phyloP scores from a whole-genome alignment of 2,797 vertebrate genomes.

The Alosa sapidissima region DNA sequence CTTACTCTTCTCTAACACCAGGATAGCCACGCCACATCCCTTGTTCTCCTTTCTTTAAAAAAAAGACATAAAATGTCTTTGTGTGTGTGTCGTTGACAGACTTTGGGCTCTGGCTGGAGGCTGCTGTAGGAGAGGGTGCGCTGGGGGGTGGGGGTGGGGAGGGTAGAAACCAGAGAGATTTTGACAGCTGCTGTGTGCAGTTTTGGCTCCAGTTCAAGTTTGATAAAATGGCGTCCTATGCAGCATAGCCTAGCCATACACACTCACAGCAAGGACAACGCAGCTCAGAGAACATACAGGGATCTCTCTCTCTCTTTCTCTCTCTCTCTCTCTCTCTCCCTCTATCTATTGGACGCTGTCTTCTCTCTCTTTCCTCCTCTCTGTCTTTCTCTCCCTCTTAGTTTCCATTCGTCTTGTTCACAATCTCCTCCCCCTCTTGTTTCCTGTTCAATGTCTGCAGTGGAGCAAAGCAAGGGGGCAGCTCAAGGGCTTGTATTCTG shows the following conservation, averaged over 20 bases:
- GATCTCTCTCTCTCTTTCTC: neutral
- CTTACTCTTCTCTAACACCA: slow-evolving; percentile 35
- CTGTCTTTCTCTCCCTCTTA: neutral
- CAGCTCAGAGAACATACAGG: slow-evolving; percentile 42
- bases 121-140: neutral
- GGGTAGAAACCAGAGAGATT: slow-evolving; percentile 41
- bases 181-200: slow-evolving; percentile 73
- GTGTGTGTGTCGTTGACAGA: neutral
- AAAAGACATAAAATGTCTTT: neutral
- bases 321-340: slow-evolving; percentile 41
- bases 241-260: slow-evolving; percentile 62
- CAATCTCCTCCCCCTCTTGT: neutral
- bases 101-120: neutral
- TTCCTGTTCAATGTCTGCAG: slow-evolving; percentile 33
- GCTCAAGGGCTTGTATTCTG: slow-evolving; percentile 21
- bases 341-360: slow-evolving; percentile 54
- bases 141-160: neutral
- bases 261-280: slow-evolving; percentile 56
- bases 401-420: neutral
- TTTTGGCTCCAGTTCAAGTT: slow-evolving; percentile 84
- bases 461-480: neutral
- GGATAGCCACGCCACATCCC: neutral
- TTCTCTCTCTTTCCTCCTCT: slow-evolving; percentile 44
- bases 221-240: slow-evolving; percentile 93
- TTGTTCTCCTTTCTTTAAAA: neutral